Conservation (phyloP, 2,888 invertebrate species). For the Galerucella nymphaeae region DNA sequence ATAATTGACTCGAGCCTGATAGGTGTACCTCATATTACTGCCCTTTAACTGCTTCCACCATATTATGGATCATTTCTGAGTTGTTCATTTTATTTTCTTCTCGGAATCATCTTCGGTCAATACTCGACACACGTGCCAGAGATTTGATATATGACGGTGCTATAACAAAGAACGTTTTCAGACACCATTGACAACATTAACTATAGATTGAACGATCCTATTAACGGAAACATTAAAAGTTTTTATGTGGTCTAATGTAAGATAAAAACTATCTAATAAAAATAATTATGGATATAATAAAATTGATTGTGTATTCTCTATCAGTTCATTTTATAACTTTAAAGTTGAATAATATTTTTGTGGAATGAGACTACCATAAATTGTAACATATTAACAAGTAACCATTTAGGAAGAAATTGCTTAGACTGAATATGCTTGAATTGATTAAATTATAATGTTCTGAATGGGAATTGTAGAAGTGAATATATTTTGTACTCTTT, state of each 20-base stretch:
- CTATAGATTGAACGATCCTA: constrained; percentile 8
- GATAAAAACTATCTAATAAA: not conserved
- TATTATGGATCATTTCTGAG: constrained; percentile 48
- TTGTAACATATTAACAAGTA: too few relatives aligned
- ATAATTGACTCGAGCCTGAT: constrained; percentile 62
- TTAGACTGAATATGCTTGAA: too few relatives aligned
- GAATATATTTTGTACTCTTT: too few relatives aligned
- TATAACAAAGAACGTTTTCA: constrained; percentile 20
- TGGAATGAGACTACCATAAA: too few relatives aligned
- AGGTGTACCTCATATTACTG: constrained; percentile 62
- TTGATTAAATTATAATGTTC: too few relatives aligned
- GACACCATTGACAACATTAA: constrained; percentile 8
- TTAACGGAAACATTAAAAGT: constrained; percentile 7
- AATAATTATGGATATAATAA: not conserved
- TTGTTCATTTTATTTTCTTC: constrained; percentile 41
- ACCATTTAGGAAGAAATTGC: too few relatives aligned
- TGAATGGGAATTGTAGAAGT: too few relatives aligned
- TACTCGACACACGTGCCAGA: constrained; percentile 27
- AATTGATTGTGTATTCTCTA: not conserved
- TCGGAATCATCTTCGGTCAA: constrained; percentile 34
- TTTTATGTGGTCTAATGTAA: not conserved
- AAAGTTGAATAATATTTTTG: too few relatives aligned
- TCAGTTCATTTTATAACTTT: too few relatives aligned
- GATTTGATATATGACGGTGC: constrained; percentile 16
- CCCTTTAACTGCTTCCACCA: constrained; percentile 55